Base-by-base conservation (phyloP, 2,888 invertebrate genomes). In the Andrena marginata region DNA sequence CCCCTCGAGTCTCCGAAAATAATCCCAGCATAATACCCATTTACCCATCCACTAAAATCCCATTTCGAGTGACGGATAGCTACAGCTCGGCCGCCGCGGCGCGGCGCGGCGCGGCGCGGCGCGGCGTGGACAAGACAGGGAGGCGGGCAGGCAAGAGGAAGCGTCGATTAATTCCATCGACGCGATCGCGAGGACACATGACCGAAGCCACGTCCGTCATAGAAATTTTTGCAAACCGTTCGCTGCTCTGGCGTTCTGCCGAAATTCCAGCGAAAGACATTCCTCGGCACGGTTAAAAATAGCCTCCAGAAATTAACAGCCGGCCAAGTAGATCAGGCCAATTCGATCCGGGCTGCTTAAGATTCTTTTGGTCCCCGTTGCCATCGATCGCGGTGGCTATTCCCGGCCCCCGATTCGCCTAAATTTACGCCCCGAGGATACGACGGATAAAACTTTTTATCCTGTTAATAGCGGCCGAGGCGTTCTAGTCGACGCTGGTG, bases 181-280 rank as follows among this genome's bases (percentile, higher is more conserved):
- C 42, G 42, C 5, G 4, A 16, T 48, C 56, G 80, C 62, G 64
- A 26, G 31, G 51, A 76, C 72, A 74, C 33, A 56, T 49, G 83
- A 35, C 10, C 20, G 42, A 16, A 29, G 54, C 71, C 77, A 59
- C 63, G 70, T 80, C 62, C 67, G 64, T 72, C 65, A 70, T 70
- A 60, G 49, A 67, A 60, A 81, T 63, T 77, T 77, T 77, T 74
- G 56, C 77, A 68, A 73, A 60, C 29, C 73, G 68, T 73, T 48
- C 54, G 49, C 48, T 16, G 69, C 20, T n/a, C 56, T 74, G 74
- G 77, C 67, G n/a, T 8, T 33, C 48, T 74, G 74, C 77, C 71
- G 77, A 74, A 70, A 82, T 78, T 82, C 77, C 77, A 67, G 56
- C 48, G 70, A 49, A 68, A 74, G 70, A 82, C 70, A 74, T 74